These are phyloP conservation scores for Himalopsyche anomala DNA, from an alignment of 2,888 invertebrate species.

Conservation along the genomic window DNA sequence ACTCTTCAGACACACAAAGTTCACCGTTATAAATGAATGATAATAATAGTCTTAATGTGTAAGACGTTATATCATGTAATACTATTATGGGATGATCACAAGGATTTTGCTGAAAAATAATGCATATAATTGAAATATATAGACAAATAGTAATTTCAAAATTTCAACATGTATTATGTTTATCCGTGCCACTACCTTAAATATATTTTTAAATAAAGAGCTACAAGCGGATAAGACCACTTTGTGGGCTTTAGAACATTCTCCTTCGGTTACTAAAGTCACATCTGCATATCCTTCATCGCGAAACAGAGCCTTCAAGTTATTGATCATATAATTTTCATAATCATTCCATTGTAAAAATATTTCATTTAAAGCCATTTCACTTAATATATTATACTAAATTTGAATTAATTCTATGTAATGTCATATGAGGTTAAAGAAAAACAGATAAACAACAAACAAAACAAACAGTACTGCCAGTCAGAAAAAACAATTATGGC, in stretches of 20 bases:
- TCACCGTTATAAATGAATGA: conserved; percentile 86
- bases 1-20: conserved; percentile 84
- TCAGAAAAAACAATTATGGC: no score
- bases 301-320: conserved; percentile 80
- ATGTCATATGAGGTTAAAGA: conserved; percentile 20
- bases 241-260: conserved; percentile 82
- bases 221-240: conserved; percentile 83
- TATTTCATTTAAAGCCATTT: conserved; percentile 75
- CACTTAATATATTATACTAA: conserved; percentile 15
- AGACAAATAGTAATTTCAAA: neutral
- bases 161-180: neutral
- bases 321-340: conserved; percentile 80
- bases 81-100: conserved; percentile 86
- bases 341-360: conserved; percentile 84
- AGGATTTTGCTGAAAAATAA: conserved; percentile 80
- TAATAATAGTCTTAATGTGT: conserved; percentile 80
- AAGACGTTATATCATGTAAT: conserved; percentile 83
- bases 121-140: no score
- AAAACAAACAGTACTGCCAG: neutral
- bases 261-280: conserved; percentile 81
- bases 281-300: conserved; percentile 82
- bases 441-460: conserved; percentile 41
- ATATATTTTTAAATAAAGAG: conserved; percentile 80
- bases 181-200: conserved; percentile 73
- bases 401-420: neutral